phyloP scores from a whole-genome alignment of 2,797 vertebrate species.

The Jordanella pulchra region DNA sequence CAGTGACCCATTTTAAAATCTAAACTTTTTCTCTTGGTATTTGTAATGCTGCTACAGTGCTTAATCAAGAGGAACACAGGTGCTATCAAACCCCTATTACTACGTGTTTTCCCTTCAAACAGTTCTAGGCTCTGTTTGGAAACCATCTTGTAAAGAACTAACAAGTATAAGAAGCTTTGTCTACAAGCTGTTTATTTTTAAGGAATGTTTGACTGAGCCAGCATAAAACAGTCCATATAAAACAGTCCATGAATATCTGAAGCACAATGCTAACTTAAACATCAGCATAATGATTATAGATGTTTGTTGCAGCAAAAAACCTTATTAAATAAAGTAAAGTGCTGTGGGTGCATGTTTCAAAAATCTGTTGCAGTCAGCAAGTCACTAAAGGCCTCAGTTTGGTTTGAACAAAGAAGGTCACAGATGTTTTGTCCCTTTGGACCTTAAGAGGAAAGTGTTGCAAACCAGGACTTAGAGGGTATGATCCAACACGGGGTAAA shows the following conservation, averaged over 20 bases:
- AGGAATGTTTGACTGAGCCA: background rate
- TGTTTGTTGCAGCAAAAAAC: conserved; percentile 8
- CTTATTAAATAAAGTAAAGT: conserved; percentile 14
- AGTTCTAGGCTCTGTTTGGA: background rate
- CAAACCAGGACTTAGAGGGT: background rate
- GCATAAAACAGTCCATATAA: background rate
- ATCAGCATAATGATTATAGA: conserved; percentile 11
- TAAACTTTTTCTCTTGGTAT: background rate
- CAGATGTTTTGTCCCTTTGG: conserved; percentile 4
- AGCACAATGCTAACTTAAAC: background rate
- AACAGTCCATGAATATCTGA: background rate
- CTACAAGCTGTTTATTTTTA: background rate
- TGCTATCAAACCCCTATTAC: background rate
- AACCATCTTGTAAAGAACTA: background rate
- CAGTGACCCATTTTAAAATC: background rate
- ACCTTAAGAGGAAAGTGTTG: conserved; percentile 1
- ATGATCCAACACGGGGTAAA: background rate
- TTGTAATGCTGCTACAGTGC: background rate
- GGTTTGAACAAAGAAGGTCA: conserved; percentile 14
- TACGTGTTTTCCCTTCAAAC: background rate
- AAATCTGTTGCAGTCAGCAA: conserved; percentile 15
- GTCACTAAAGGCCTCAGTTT: conserved; percentile 9
- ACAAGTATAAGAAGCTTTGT: background rate
- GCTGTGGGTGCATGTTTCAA: conserved; percentile 11
- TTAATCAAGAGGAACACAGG: background rate